Evolutionary conservation across 2,113 vertebrate species (phyloP), one percentile per base, ranked within the genome.

Genomic region (Gila orcuttii): DNA sequence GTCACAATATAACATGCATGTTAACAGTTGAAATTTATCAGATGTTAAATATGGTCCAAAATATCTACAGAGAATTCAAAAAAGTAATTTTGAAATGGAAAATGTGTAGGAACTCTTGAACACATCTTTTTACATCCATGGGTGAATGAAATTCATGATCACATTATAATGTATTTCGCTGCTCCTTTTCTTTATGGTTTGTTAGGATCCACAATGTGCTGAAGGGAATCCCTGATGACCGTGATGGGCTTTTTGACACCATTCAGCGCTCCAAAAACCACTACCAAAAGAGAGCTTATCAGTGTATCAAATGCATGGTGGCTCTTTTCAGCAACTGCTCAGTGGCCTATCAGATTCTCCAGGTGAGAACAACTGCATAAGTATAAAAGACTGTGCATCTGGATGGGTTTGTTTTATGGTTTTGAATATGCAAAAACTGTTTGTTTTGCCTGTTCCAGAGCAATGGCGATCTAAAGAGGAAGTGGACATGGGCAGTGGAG

Each of bases 401-500:
- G 15, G 10, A 64, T 79, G 45, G 10, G 47, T 75, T 79, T 75
- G 13, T 50, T 39, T 75, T 25, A 25, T 42, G 31, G 55, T 66
- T 31, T 31, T 31, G 28, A 17, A 19, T 31, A 69, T 69, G 33
- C 36, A 71, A 42, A 77, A 28, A 50, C 42, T 31, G n/a, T 19
- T 77, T 77, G 17, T 55, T 36, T 84, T 3, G 86, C 88, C 57
- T 64, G 64, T 45, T 86, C 36, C 95, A 99, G 98, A 98, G 98
- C 91, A 99, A 99, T 28, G 98, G 98, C 47, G 98, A 99, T 94
- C 94, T 99, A 90, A 99, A 99, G 92, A 96, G 98, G 57, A 99
- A 99, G 92, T 99, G 98, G 98, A 99, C 98, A n/a, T 99, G 98
- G 98, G 98, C 98, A 28, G 98, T 99, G 62, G 98, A 99, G 91